Percentiles rank a stretch among this genome's conserved stretches.
These are phyloP conservation scores for Phrixothrix hirtus DNA, from an alignment of 2,888 invertebrate genomes.

Conservation along the genomic window DNA sequence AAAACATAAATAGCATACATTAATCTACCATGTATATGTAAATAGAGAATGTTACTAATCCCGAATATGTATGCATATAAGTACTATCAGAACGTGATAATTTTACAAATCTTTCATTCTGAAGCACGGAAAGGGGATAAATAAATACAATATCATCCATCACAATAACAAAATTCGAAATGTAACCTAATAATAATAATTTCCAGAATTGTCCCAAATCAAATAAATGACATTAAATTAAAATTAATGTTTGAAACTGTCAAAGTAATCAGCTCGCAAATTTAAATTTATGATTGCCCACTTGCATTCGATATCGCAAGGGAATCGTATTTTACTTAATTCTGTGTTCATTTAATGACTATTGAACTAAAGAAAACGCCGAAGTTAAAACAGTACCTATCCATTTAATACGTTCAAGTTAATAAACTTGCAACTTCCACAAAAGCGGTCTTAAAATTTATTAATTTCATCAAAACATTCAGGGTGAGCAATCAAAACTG, in stretches of 20 bases:
- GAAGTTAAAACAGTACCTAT: too few relatives aligned
- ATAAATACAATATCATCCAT: conserved; percentile 12
- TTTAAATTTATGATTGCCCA: conserved; percentile 30
- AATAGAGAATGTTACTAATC: too few relatives aligned
- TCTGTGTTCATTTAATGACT: conserved; percentile 4
- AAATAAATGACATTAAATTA: conserved; percentile 25
- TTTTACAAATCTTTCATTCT: conserved; percentile 10
- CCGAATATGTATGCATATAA: too few relatives aligned
- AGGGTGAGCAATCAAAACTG: conserved; percentile 10
- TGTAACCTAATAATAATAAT: conserved; percentile 19
- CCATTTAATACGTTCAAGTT: too few relatives aligned
- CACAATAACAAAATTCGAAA: conserved; percentile 18
- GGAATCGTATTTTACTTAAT: conserved; percentile 11
- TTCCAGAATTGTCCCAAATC: conserved; percentile 20
- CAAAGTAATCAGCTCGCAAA: conserved; percentile 32
- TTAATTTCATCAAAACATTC: conserved; percentile 5
- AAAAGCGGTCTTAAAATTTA: conserved; percentile 13
- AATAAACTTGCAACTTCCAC: too few relatives aligned
- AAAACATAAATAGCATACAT: too few relatives aligned
- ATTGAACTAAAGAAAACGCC: too few relatives aligned
- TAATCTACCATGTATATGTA: too few relatives aligned
- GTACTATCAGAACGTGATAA: too few relatives aligned
- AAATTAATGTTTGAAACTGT: conserved; percentile 32
- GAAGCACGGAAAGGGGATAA: conserved; percentile 11
- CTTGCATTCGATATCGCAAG: conserved; percentile 7